phyloP scores from a whole-genome alignment of 2,888 invertebrate species.

The Synergus japonicus region DNA sequence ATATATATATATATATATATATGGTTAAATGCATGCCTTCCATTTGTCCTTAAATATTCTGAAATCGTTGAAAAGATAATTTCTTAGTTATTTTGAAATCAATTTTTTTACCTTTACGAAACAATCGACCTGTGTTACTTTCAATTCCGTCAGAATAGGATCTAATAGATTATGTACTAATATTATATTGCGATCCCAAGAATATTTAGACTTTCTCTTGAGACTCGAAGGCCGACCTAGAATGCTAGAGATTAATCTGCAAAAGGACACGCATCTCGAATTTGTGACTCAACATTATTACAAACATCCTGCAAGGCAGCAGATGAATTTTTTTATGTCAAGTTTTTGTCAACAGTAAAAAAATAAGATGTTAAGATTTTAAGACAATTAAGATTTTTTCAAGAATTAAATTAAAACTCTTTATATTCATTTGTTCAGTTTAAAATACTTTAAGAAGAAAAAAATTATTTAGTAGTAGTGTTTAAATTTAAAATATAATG shows the following conservation, averaged over 20 bases:
- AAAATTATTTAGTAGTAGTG: too few species aligned
- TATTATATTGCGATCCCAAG: conserved; percentile 20
- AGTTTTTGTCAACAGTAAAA: too few species aligned
- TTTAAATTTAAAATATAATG: background rate
- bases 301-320: background rate
- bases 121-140: background rate
- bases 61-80: background rate
- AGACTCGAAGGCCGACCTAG: conserved; percentile 13
- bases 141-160: background rate
- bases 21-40: too few species aligned
- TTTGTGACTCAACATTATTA: background rate
- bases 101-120: background rate
- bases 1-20: too few species aligned
- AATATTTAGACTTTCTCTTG: conserved; percentile 28
- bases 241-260: conserved; percentile 8
- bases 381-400: too few species aligned
- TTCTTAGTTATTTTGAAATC: background rate
- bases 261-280: background rate
- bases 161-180: background rate
- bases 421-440: too few species aligned
- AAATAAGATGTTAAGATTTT: too few species aligned
- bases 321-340: too few species aligned
- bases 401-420: too few species aligned
- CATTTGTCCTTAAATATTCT: background rate
- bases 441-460: too few species aligned